phyloP scores from a whole-genome alignment of 2,888 invertebrate genomes.

The Apamea epomidion region DNA sequence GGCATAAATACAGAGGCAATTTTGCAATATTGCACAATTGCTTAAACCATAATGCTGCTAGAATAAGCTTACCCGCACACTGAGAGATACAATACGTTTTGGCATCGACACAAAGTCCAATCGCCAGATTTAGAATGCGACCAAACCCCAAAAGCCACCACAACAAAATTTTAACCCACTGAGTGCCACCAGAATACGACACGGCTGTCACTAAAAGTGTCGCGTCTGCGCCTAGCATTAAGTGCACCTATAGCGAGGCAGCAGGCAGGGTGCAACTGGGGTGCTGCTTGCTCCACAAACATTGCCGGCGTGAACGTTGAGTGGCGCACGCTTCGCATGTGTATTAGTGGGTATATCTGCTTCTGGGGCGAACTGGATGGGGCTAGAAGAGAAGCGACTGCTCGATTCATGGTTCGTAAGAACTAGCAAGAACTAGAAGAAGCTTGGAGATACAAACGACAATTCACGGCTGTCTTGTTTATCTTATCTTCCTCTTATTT shows the following conservation, averaged over 20 bases:
- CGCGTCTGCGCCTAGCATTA: slow-evolving; percentile 39
- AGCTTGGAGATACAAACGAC: not conserved
- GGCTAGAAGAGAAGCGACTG: slow-evolving; percentile 22
- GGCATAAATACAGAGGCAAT: not conserved
- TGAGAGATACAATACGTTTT: not conserved
- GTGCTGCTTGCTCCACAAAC: slow-evolving; percentile 60
- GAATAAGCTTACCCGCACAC: not conserved
- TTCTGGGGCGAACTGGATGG: slow-evolving; percentile 42
- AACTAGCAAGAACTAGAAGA: not conserved
- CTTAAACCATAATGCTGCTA: not conserved
- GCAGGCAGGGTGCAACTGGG: slow-evolving; percentile 22
- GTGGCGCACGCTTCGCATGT: slow-evolving; percentile 47
- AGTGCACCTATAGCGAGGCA: slow-evolving; percentile 38
- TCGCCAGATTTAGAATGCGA: not conserved
- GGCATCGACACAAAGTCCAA: not conserved
- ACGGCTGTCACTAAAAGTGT: slow-evolving; percentile 14
- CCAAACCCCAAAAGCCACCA: slow-evolving; percentile 1
- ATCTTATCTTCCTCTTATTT: not conserved
- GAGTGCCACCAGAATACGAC: not conserved
- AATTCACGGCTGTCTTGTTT: not conserved
- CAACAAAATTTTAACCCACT: not conserved
- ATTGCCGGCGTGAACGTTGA: slow-evolving; percentile 55
- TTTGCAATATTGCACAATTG: not conserved
- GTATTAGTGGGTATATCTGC: slow-evolving; percentile 64
- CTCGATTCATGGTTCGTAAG: not conserved